Evolutionary conservation across 2,113 vertebrate genomes (phyloP).

Genomic region (Mesoclemmys tuberculata): DNA sequence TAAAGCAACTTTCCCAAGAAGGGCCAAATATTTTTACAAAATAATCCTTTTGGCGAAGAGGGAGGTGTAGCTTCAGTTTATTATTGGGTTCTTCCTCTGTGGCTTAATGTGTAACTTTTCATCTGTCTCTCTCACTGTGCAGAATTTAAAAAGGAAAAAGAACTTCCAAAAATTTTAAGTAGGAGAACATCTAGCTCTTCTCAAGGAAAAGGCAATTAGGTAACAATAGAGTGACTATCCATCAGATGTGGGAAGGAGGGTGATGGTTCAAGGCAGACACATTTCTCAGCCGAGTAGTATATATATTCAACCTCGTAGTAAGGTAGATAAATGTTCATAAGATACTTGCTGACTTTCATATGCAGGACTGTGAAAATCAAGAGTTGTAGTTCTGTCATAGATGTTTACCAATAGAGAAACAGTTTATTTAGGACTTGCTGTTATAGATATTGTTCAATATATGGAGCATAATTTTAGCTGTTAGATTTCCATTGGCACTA

Average conservation of each 20-base stretch:
- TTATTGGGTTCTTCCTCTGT: not conserved
- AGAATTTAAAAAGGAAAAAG: not conserved
- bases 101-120: not conserved
- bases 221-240: not conserved
- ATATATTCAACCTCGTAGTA: fast-evolving
- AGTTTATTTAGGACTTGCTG: not conserved
- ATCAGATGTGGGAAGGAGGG: not conserved
- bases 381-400: not conserved
- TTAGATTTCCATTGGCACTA: not conserved
- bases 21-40: not conserved
- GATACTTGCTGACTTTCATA: not conserved
- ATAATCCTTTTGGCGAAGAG: not conserved
- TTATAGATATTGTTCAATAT: not conserved
- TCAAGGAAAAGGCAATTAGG: not conserved
- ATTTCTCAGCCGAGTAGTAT: not conserved
- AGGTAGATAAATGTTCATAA: not conserved
- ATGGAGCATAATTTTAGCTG: not conserved
- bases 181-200: not conserved
- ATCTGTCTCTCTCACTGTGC: not conserved
- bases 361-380: not conserved
- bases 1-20: not conserved
- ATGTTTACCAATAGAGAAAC: not conserved
- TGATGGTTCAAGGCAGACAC: not conserved
- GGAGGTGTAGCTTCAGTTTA: not conserved
- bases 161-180: not conserved